Base-by-base conservation (phyloP, 2,888 invertebrate genomes). In the Drosophila trichaetosa region DNA sequence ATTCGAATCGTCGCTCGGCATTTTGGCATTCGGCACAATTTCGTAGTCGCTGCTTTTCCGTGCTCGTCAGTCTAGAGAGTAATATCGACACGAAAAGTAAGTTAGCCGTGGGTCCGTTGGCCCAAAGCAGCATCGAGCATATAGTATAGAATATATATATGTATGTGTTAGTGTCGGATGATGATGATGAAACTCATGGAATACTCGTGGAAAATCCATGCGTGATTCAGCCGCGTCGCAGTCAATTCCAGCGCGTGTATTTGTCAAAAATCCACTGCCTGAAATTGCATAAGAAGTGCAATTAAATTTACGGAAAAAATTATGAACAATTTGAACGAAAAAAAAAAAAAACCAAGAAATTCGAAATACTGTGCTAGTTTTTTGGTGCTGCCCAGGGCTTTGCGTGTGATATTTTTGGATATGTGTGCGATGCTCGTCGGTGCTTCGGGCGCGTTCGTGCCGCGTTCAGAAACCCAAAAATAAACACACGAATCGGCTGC, bases 61-160 rank as follows among this genome's bases (percentile, higher is more conserved):
- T 67, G 72, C 77, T 78, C 83, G 86, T 89, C 89, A 92, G 92
- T 91, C 92, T 92, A 87, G 90, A 91, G 92, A 90, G 92, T 91
- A 92, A 91, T 91, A 91, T 92, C 92, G 92, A 92, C 92, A 92
- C 92, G 92, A 92, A 89, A 91, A 92, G 92, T 92, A 92, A 92
- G 92, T 91, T 89, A 66, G 88, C 73, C 75, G 82, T 86, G 79
- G 74, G 76, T 73, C 83, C 75, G 78, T 76, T 71, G 78, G 76
- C 81, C 77, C 75, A 80, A 74, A 70, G 76, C 64, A 73, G 77
- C 73, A 62, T 53, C 49, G 67, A 73, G 68, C 61, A 84, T 86
- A 84, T 81, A 88, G 81, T 84, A 86, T 87, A 84, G 85, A 90
- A 89, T 88, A 71, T 86, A 89, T 52, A 52, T 33, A 83, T 36